phyloP scores from a whole-genome alignment of 2,113 vertebrate genomes.

The Dermatemys mawii region DNA sequence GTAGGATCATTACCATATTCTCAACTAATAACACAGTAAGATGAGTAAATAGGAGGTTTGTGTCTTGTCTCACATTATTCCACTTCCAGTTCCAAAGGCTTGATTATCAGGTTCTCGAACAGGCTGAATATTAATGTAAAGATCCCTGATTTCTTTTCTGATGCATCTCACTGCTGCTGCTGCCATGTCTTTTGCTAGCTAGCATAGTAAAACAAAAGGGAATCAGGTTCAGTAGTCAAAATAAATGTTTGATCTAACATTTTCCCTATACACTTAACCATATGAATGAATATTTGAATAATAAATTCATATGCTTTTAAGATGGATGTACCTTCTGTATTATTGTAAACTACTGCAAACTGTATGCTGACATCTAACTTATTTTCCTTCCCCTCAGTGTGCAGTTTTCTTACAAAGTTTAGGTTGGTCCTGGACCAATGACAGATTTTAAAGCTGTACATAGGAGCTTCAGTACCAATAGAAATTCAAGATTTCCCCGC shows the following conservation, averaged over 20 bases:
- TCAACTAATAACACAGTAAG: neutral
- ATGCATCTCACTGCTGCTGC: constrained; percentile 91
- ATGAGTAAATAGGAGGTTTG: neutral
- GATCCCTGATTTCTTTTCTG: constrained; percentile 93
- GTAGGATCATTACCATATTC: neutral
- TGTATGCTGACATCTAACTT: neutral
- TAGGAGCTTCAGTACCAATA: neutral
- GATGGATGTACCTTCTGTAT: neutral
- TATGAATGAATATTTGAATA: neutral
- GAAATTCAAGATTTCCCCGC: neutral
- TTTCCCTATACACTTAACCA: neutral
- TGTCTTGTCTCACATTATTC: constrained; percentile 89
- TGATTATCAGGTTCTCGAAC: constrained; percentile 89
- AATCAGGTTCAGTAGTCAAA: neutral
- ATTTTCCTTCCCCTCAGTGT: neutral
- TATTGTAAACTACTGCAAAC: neutral
- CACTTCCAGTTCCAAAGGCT: constrained; percentile 90
- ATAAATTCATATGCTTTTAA: no score
- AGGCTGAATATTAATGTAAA: constrained; percentile 91
- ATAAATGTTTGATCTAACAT: neutral
- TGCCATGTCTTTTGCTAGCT: constrained; percentile 96
- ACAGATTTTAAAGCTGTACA: neutral
- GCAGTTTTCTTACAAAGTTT: neutral
- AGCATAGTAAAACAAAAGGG: constrained; percentile 41
- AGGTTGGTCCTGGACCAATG: neutral